phyloP scores from a whole-genome alignment of 2,888 invertebrate species.

The Ethmia dodecea region DNA sequence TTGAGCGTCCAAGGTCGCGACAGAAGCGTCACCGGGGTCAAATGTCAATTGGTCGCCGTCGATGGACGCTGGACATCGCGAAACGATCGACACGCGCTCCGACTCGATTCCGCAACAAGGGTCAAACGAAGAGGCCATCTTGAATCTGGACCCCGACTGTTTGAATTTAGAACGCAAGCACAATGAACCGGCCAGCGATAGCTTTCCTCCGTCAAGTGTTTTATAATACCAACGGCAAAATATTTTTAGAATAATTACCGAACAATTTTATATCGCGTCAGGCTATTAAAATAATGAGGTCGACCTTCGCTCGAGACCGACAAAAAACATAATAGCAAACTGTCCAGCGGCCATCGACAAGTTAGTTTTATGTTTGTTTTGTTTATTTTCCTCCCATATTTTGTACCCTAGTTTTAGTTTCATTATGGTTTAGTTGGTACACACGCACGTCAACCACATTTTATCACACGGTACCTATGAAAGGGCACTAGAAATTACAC shows the following conservation, averaged over 20 bases:
- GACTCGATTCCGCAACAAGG: slow-evolving; percentile 59
- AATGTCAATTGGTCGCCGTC: slow-evolving; percentile 66
- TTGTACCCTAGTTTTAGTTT: slow-evolving; percentile 31
- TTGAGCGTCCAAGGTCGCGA: slow-evolving; percentile 64
- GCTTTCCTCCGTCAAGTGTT: too few relatives aligned
- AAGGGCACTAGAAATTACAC: slow-evolving; percentile 36
- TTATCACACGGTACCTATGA: slow-evolving; percentile 43
- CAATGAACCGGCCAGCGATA: slow-evolving; percentile 33
- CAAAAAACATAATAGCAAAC: slow-evolving; percentile 28
- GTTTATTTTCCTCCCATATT: slow-evolving; percentile 21
- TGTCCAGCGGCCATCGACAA: slow-evolving; percentile 46
- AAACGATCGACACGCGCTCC: slow-evolving; percentile 54
- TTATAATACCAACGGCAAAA: too few relatives aligned
- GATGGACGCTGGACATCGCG: slow-evolving; percentile 62
- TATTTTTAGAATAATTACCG: slow-evolving; percentile 1
- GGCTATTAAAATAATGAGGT: slow-evolving; percentile 49
- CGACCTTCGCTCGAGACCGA: slow-evolving; percentile 43
- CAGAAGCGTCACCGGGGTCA: slow-evolving; percentile 60
- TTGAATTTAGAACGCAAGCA: slow-evolving; percentile 43
- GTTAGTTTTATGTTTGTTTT: slow-evolving; percentile 20
- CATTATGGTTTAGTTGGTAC: slow-evolving; percentile 39
- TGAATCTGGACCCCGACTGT: slow-evolving; percentile 51
- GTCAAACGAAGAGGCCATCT: slow-evolving; percentile 63
- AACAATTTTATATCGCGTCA: neutral
- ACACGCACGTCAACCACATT: slow-evolving; percentile 71